Base-by-base conservation (phyloP, 2,888 invertebrate genomes). In the Plemyria rubiginata region DNA sequence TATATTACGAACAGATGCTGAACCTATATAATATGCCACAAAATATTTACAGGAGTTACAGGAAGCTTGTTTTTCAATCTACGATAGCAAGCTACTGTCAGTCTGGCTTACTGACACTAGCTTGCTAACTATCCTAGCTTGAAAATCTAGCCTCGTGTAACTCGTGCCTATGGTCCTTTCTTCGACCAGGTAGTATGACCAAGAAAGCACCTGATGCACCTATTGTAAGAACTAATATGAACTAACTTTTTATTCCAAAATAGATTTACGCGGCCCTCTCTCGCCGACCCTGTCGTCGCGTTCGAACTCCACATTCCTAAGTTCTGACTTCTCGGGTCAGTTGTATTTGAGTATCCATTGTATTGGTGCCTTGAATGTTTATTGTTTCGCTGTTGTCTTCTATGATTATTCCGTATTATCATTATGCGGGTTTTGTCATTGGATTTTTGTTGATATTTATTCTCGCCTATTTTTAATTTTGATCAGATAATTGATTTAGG, bases 201-300 rank as follows among this genome's bases (percentile, higher is more conserved):
- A 32, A 32, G 5, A 4, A 32, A 9, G 11, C 4, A 38, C 11
- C 11, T 11, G 36, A 2, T 1, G 11, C 9, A 11, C 6, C 9
- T 8, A 38, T 11, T 11, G 3, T 7, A 45, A 3, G 11, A 45
- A 45, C 15, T 11, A 6, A 11, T 43, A 2, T 8, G 4, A 49
- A 54, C 43, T 54, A 62, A 62, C 54, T 29, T 53, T 32, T 48
- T 62, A 50, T 59, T 57, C 56, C 48, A 49, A 60, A 54, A 36
- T 77, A 82, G 82, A 80, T 79, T 72, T 80, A 72, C 71, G 77
- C 78, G 74, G 77, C 62, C 70, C 78, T 15, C 60, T 74, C 0
- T 79, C 83, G 40, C 80, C 81, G 57, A 68, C 76, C 58, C 60
- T 75, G 56, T 56, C 74, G 66, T 29, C 52, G 22, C 58, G 51